Conservation (phyloP, 2,797 vertebrate genomes). For the Siniperca scherzeri region DNA sequence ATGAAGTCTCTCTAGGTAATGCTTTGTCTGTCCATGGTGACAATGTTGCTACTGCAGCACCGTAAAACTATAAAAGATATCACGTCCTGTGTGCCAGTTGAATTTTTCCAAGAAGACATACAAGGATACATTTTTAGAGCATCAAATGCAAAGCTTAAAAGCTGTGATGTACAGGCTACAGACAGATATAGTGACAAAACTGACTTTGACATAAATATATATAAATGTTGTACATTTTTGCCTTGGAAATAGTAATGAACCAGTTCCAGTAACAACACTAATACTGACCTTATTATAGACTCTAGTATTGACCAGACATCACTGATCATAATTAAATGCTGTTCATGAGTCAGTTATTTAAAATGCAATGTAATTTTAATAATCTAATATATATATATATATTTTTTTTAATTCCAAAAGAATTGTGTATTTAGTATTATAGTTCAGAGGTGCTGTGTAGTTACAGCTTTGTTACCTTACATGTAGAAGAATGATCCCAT, state of each 20-base stretch:
- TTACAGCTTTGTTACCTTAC: background rate
- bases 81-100: background rate
- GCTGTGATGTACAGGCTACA: constrained; percentile 12
- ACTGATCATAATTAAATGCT: background rate
- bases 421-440: background rate
- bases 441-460: background rate
- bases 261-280: background rate
- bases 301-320: background rate
- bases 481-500: background rate
- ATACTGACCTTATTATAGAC: constrained; percentile 24
- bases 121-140: background rate
- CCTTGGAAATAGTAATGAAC: background rate
- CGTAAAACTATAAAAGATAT: background rate
- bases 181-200: background rate
- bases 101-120: background rate
- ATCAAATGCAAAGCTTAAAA: background rate
- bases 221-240: constrained; percentile 21
- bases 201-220: constrained; percentile 20
- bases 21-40: background rate
- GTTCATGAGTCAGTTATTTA: background rate
- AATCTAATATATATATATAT: background rate
- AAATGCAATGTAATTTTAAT: background rate
- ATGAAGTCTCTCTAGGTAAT: background rate
- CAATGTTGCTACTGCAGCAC: background rate
- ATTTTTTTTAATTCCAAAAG: too few relatives aligned